These are phyloP conservation scores for Arrhopalites spinosus DNA, from an alignment of 2,888 invertebrate genomes.

Conservation along the genomic window DNA sequence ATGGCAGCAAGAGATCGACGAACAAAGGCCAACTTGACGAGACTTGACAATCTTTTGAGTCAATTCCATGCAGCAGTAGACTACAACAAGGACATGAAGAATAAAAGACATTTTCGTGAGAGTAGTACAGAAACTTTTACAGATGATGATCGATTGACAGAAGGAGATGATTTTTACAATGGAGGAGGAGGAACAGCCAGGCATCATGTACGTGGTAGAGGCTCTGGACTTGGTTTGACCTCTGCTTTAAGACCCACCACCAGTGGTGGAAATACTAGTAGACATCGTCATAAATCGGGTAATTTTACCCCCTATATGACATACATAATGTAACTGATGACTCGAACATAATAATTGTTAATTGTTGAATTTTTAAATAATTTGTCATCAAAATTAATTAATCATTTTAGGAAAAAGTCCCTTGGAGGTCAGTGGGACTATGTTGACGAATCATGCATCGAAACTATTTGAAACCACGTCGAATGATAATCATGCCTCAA, in stretches of 20 bases:
- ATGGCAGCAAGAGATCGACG: conserved; percentile 51
- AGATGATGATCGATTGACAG: conserved; percentile 51
- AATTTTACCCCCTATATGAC: conserved; percentile 50
- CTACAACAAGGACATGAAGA: neutral
- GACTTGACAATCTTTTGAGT: conserved; percentile 43
- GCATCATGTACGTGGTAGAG: neutral
- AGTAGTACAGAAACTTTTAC: conserved; percentile 44
- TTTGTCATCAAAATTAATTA: no score
- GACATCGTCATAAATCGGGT: neutral
- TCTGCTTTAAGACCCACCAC: neutral
- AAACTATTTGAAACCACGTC: conserved; percentile 55
- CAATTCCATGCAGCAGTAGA: neutral
- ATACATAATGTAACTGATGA: no score
- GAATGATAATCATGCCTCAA: conserved; percentile 53
- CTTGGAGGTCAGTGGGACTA: no score
- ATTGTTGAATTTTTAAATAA: no score
- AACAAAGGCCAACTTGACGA: conserved; percentile 28
- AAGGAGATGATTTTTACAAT: conserved; percentile 27
- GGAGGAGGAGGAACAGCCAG: no score
- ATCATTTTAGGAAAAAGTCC: no score
- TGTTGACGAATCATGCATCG: no score
- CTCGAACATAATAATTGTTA: no score
- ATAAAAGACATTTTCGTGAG: conserved; percentile 25
- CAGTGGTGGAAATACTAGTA: neutral
- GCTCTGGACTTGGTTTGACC: neutral